phyloP scores from a whole-genome alignment of 2,113 vertebrate genomes.

The Pangasianodon gigas region DNA sequence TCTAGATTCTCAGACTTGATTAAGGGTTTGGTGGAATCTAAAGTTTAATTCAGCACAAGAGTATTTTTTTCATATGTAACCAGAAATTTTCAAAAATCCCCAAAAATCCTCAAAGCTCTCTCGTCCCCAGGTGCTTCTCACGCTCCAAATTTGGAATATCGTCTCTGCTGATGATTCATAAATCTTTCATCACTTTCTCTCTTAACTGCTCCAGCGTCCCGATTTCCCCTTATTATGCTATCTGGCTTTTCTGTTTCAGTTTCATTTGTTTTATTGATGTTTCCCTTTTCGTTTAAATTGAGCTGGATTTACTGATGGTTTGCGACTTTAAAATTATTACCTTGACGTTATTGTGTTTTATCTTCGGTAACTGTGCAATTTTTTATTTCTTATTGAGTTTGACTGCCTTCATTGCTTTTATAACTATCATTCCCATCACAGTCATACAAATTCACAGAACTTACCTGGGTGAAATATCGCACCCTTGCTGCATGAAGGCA shows the following conservation, averaged over 20 bases:
- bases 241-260: background rate
- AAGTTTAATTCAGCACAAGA: background rate
- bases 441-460: slow-evolving; percentile 42
- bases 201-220: background rate
- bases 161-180: slow-evolving; percentile 32
- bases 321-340: background rate
- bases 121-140: slow-evolving; percentile 1
- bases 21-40: background rate
- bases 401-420: background rate
- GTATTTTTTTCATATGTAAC: background rate
- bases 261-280: background rate
- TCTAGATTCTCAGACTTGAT: slow-evolving; percentile 14
- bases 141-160: slow-evolving; percentile 4
- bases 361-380: background rate
- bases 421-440: background rate
- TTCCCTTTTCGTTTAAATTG: background rate
- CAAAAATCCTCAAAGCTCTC: slow-evolving; percentile 13
- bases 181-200: slow-evolving; percentile 9
- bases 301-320: background rate
- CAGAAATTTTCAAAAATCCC: background rate
- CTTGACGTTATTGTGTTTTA: background rate
- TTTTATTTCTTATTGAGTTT: background rate
- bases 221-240: slow-evolving; percentile 12
- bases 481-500: slow-evolving; percentile 99
- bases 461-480: slow-evolving; percentile 97